Conservation (phyloP, 2,797 vertebrate species). For the Coilia nasus region DNA sequence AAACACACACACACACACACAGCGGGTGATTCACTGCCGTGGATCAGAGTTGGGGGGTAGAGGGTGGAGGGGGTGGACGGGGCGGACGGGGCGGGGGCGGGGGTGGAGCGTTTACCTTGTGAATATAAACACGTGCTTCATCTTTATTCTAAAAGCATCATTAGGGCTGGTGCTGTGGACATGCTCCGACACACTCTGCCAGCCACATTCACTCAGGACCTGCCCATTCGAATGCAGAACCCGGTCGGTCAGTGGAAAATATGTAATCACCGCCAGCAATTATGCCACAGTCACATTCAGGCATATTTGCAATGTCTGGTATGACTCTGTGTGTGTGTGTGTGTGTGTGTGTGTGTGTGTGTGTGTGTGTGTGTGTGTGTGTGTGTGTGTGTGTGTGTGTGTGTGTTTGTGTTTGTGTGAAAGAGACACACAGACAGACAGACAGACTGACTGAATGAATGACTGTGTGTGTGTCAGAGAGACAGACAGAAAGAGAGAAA, state of each 20-base stretch:
- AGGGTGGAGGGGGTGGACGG: background rate
- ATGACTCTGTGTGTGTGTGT: background rate
- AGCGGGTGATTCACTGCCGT: background rate
- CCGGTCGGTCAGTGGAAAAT: background rate
- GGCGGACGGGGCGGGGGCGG: background rate
- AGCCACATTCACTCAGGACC: background rate
- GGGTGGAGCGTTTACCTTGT: background rate
- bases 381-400: constrained; percentile 3
- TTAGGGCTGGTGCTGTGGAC: background rate
- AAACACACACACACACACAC: background rate
- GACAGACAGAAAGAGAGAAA: too few species aligned
- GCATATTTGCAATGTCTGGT: background rate
- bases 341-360: constrained; percentile 8
- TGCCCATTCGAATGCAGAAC: background rate
- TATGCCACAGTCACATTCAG: background rate
- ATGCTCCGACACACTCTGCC: background rate
- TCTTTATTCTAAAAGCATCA: background rate
- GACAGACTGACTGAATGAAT: background rate
- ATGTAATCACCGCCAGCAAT: background rate
- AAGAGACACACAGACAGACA: background rate
- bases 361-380: constrained; percentile 1
- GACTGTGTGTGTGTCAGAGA: background rate
- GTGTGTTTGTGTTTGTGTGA: background rate
- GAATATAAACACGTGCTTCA: constrained; percentile 18
- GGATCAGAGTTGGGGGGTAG: background rate